phyloP scores from a whole-genome alignment of 2,113 vertebrate genomes.

The Amazona vittata region DNA sequence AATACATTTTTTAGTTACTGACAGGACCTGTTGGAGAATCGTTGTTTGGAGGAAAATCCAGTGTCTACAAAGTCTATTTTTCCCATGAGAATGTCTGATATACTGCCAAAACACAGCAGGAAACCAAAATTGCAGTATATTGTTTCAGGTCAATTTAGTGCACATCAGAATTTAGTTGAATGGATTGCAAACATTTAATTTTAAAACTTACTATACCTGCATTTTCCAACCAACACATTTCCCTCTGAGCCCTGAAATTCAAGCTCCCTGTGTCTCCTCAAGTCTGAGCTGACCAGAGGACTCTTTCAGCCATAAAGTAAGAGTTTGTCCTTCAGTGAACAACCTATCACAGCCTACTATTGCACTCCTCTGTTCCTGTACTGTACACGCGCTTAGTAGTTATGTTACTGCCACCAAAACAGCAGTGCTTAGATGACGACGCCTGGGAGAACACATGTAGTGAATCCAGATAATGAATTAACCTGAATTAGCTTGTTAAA shows the following conservation, averaged over 20 bases:
- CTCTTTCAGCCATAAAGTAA: not conserved
- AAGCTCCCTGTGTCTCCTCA: not conserved
- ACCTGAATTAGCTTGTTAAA: not conserved
- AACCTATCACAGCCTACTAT: not conserved
- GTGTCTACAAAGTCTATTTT: not conserved
- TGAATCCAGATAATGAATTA: not conserved
- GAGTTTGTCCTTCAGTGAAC: not conserved
- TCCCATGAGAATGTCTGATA: not conserved
- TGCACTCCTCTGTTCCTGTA: not conserved
- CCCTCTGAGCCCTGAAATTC: not conserved
- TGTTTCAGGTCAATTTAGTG: not conserved
- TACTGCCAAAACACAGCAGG: not conserved
- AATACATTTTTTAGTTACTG: not conserved
- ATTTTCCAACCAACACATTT: not conserved
- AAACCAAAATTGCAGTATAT: not conserved
- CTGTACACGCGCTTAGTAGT: not conserved
- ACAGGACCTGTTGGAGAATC: not conserved
- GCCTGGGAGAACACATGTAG: not conserved
- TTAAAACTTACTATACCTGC: not conserved
- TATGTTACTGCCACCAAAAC: not conserved
- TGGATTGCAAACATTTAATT: constrained; percentile 1
- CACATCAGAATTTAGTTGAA: not conserved
- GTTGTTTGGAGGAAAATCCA: not conserved
- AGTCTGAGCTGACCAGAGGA: not conserved
- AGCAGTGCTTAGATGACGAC: not conserved